Conservation (phyloP, 2,888 invertebrate genomes). For the Mimachlamys varia region DNA sequence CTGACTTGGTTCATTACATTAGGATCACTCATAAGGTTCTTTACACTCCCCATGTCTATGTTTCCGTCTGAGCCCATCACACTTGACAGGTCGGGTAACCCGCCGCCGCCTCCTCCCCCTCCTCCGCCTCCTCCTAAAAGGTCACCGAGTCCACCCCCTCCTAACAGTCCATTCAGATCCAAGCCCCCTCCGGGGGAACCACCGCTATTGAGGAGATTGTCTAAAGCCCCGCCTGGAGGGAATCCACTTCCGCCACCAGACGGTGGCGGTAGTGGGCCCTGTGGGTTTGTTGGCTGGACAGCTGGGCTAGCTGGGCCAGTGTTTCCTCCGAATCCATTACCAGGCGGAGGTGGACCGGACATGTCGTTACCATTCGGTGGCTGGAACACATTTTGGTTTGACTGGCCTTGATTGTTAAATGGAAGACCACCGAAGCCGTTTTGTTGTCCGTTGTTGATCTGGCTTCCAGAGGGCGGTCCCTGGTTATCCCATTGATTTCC, state of each 20-base stretch:
- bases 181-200: slow-evolving; percentile 4
- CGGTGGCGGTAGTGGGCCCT: slow-evolving; percentile 17
- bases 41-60: slow-evolving; percentile 43
- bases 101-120: slow-evolving; percentile 22
- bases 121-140: slow-evolving; percentile 19
- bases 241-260: slow-evolving; percentile 32
- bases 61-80: slow-evolving; percentile 33
- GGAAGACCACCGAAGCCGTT: neutral
- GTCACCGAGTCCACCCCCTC: neutral
- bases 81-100: slow-evolving; percentile 41
- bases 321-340: neutral
- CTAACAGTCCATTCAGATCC: neutral
- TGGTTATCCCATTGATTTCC: slow-evolving; percentile 12
- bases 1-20: slow-evolving; percentile 39
- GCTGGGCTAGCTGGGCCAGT: neutral
- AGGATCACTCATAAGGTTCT: slow-evolving; percentile 42
- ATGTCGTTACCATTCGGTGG: slow-evolving; percentile 25
- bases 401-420: slow-evolving; percentile 37
- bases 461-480: slow-evolving; percentile 16
- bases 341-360: neutral
- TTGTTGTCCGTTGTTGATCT: slow-evolving; percentile 31
- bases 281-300: slow-evolving; percentile 23
- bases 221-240: neutral
- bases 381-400: neutral
- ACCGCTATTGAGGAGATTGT: neutral